Evolutionary conservation across 2,888 invertebrate genomes (phyloP).

Genomic region (Electrophaes corylata): DNA sequence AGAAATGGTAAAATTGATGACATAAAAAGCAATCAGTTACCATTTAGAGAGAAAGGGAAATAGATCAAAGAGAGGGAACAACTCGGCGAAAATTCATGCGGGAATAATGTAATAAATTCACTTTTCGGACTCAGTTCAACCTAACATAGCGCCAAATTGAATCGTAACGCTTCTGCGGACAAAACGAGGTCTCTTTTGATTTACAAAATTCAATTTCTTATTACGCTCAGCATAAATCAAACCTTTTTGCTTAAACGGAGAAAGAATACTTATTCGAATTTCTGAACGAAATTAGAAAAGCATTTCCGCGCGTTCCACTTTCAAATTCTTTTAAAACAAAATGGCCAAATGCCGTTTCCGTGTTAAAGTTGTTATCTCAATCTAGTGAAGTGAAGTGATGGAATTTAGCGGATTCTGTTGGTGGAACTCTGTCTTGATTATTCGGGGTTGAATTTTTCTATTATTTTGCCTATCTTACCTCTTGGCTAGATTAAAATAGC

Average conservation of each 20-base stretch:
- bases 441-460: background rate
- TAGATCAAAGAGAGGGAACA: constrained; percentile 65
- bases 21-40: constrained; percentile 60
- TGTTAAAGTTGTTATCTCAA: constrained; percentile 27
- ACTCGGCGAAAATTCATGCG: constrained; percentile 60
- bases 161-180: constrained; percentile 61
- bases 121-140: constrained; percentile 56
- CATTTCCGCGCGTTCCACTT: constrained; percentile 23
- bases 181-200: constrained; percentile 58
- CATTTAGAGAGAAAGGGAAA: constrained; percentile 55
- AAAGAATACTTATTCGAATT: constrained; percentile 28
- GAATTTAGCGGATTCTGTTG: constrained; percentile 61
- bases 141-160: constrained; percentile 67
- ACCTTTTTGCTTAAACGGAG: constrained; percentile 32
- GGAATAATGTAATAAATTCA: constrained; percentile 71
- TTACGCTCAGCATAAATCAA: constrained; percentile 58
- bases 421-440: background rate
- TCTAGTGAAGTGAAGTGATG: constrained; percentile 47
- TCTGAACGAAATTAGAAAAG: constrained; percentile 24
- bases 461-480: background rate
- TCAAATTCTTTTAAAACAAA: constrained; percentile 39
- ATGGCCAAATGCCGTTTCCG: constrained; percentile 32
- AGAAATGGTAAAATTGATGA: constrained; percentile 53
- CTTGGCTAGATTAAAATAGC: background rate
- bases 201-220: constrained; percentile 68